Base-by-base conservation (phyloP, 2,113 vertebrate species). In the Antigone vipio region DNA sequence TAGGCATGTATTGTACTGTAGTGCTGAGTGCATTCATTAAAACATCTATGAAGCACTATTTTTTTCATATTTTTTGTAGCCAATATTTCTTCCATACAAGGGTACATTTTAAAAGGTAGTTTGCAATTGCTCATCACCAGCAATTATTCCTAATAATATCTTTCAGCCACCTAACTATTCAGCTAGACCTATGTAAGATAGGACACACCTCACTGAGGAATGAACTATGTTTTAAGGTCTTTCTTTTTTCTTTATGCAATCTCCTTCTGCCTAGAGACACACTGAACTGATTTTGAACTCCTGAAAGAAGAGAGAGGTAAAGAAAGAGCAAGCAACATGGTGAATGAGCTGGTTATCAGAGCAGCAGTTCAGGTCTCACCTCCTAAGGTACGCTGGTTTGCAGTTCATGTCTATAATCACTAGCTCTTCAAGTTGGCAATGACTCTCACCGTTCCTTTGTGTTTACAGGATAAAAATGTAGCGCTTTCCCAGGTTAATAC, bases 91-190 rank as follows among this genome's bases (percentile, higher is more conserved):
- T 94, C 94, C 74, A 71, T 88, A 77, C 14, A 87, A 85, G 40
- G 34, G 21, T 72, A 22, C 58, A 60, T 77, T 92, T 95, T 96
- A 63, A 96, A 96, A 75, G 49, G 64, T 18, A 64, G 30, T 27
- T 35, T 91, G 68, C 56, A 81, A 38, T 81, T 95, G 84, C 80
- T 97, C 71, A 77, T 81, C 81, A 87, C 30, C 40, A 68, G 78
- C 49, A 95, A 92, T 96, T 96, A 85, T 64, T 85, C 94, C 66
- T 89, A 88, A 87, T 55, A 96, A 88, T 80, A 66, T 55, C 44
- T 91, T 95, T 92, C 89, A 93, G 72, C 76, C 77, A 60, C 91
- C 62, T 75, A 95, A 58, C 74, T 91, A 30, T 78, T 96, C 91
- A 85, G 35, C 45, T 64, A 34, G 93, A 91, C 49, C n/a, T 49